Base-by-base conservation (phyloP, 2,888 invertebrate species). In the Epiperipatus broadwayi region DNA sequence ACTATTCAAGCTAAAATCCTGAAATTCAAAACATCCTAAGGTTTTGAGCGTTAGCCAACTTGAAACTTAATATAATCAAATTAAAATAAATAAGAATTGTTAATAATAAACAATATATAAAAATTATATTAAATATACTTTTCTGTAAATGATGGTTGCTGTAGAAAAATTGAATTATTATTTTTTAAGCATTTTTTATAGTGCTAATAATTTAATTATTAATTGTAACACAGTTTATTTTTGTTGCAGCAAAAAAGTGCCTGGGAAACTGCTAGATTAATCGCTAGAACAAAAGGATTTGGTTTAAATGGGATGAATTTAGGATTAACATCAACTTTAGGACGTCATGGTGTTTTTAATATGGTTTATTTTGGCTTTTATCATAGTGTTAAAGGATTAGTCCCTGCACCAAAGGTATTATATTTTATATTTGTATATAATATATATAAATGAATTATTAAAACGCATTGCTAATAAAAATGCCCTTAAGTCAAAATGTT, bases 341-440 rank as follows among this genome's bases (percentile, higher is more conserved):
- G 75, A 5, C 69, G 91, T 48, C 85, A 89, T 64, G 85, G 83
- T 1, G 67, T 79, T 4, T 91, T 87, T 57, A 93, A 91, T 57
- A 79, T 78, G 72, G 70, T 87, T 35, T 93, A 91, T 60, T 89
- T 93, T 56, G 85, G 91, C 22, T 81, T 89, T 56, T 91, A 91
- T 58, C 84, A 89, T 61, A 81, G 81, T 46, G 75, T 85, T 1
- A 87, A 81, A 61, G 75, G 73, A 35, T 64, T 55, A 3, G 46
- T 60, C 8, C 61, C 63, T 5, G 50, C 52, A 44, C 49, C 52
- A 14, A 44, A 54, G 47, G 59, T 58, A 41, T 35, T 32, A 8
- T 35, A n/a, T 5, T 12, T 5, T 12, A 8, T 12, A 32, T 34
- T 37, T 10, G 12, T 14, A 5, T 35, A 8, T 12, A 15, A 15